Percentiles rank a stretch among this genome's conserved stretches.
Evolutionary conservation across 37 sponge, comb jelly and placozoan species (phyloP).

Genomic region (Haliclona indistincta): DNA sequence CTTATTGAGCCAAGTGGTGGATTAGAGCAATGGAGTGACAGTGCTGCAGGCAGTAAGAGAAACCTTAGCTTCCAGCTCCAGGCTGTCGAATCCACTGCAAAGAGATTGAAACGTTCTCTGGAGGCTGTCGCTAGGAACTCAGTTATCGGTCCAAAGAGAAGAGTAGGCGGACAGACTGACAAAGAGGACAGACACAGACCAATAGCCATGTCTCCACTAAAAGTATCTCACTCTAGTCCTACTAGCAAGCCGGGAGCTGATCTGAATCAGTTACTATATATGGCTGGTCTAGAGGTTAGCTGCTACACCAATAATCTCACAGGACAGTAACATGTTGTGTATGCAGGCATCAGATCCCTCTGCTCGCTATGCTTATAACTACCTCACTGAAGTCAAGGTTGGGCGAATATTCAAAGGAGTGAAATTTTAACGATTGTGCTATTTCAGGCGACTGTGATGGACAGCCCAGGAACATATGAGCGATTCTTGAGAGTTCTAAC

Average conservation of each 20-base stretch:
- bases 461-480: conserved; percentile 37
- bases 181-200: neutral
- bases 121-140: neutral
- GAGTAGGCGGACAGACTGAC: neutral
- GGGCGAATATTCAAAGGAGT: neutral
- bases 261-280: conserved; percentile 23
- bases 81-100: conserved; percentile 1
- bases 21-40: too few species aligned
- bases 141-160: neutral
- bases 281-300: conserved; percentile 64
- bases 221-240: neutral
- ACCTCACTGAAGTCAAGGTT: conserved; percentile 70
- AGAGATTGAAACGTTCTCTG: neutral
- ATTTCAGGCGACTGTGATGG: conserved; percentile 18
- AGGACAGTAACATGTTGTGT: neutral
- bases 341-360: conserved; percentile 45
- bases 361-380: conserved; percentile 42
- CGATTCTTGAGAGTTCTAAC: conserved; percentile 47
- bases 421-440: neutral
- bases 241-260: neutral
- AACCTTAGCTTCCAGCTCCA: conserved; percentile 1
- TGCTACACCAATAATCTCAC: neutral
- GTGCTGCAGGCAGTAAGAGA: conserved; percentile 18
- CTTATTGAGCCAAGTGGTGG: too few species aligned
- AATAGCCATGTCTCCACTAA: neutral